Base-by-base conservation (phyloP, 2,888 invertebrate species). In the Mesorhabditis spiculigera region DNA sequence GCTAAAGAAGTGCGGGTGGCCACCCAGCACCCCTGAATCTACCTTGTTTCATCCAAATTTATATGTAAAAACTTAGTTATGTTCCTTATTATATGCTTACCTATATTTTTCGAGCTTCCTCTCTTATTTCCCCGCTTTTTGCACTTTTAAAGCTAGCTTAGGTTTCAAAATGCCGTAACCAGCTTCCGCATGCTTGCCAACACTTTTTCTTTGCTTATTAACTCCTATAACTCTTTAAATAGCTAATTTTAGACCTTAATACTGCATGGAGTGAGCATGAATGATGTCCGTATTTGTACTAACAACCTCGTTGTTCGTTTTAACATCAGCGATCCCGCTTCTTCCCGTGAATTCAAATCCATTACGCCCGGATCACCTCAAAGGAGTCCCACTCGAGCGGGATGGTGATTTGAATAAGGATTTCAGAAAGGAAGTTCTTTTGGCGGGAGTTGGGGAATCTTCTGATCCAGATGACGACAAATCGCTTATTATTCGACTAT, bases 341-440 rank as follows among this genome's bases (percentile, higher is more conserved):
- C 28, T 28, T 28, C 28, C 28, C 28, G 28, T 28, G 28, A 28
- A 28, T 28, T 28, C 28, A 28, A 28, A 28, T 28, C 28, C 28
- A 28, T 28, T 28, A 28, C 67, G 76, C 8, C 76, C 78, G 10
- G 74, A 74, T n/a, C 88, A 89, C 79, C 75, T 89, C 43, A 87
- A 88, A 73, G 88, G 83, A 16, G 85, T 89, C 4, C 86, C 86
- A 67, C 80, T 89, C 74, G 88, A 89, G 77, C 85, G 87, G 68
- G 88, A 89, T 81, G 88, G 88, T 4, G 87, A 87, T 76, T 71
- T 89, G 8, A 89, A 89, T 72, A 85, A 85, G 62, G 86, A 88
- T 5, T 89, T 87, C 72, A 85, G 87, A 73, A 86, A 87, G 73
- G 89, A 89, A 78, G 81, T 88, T 65, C 83, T 88, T 70, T 77